Percentiles rank a stretch among this genome's conserved stretches.
Conservation (phyloP, 2,113 vertebrate species). For the Anarrhichthys ocellatus region DNA sequence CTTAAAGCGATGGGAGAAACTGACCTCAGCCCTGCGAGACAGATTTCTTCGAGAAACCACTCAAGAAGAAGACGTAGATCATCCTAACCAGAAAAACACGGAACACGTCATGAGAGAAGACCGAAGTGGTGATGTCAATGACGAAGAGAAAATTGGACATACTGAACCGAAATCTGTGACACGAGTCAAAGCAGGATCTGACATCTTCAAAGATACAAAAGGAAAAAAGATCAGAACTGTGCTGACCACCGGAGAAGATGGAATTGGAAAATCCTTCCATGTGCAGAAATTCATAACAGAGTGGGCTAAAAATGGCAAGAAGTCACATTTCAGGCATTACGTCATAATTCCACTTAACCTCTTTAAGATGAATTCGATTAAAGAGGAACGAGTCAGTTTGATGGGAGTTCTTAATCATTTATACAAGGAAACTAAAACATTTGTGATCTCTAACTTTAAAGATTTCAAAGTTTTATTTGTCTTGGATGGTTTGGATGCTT, state of each 20-base stretch:
- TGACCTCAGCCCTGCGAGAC: neutral
- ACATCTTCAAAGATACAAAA: slow-evolving; percentile 10
- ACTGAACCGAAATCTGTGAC: neutral
- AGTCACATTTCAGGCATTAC: accelerated
- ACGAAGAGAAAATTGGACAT: neutral
- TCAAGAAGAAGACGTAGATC: slow-evolving; percentile 9
- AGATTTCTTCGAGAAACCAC: neutral
- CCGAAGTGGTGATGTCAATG: neutral
- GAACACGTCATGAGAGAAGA: slow-evolving; percentile 43
- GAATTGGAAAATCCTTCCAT: slow-evolving; percentile 37
- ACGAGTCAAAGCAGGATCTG: neutral
- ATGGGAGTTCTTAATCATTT: slow-evolving; percentile 28
- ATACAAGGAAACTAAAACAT: slow-evolving; percentile 20
- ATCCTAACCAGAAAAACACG: slow-evolving; percentile 42
- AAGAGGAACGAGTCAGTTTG: neutral
- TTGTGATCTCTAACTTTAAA: slow-evolving; percentile 33
- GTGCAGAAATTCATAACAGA: slow-evolving; percentile 11
- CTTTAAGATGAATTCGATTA: neutral
- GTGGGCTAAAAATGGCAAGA: neutral
- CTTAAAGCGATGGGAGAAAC: neutral
- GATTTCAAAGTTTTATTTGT: slow-evolving; percentile 9
- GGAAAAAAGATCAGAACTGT: neutral
- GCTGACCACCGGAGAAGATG: slow-evolving; percentile 17
- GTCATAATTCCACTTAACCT: slow-evolving; percentile 26
- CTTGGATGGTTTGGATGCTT: slow-evolving; percentile 48